phyloP scores from a whole-genome alignment of 2,888 invertebrate species.

The Acleris cristana region DNA sequence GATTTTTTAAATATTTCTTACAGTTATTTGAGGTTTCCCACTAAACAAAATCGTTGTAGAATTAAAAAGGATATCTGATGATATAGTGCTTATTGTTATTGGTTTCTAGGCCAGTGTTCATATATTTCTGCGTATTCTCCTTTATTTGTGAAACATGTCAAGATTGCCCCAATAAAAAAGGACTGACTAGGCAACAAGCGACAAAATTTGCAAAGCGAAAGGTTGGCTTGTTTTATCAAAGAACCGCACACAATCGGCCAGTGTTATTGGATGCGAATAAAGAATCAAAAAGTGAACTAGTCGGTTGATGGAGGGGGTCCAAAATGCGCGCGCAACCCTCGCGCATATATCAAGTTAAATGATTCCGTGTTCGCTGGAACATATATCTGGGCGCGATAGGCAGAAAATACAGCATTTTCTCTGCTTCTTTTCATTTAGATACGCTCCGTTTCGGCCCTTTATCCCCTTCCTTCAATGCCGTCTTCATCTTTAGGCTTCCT shows the following conservation, averaged over 20 bases:
- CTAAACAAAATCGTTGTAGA: too few species aligned
- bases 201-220: too few species aligned
- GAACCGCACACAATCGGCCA: neutral
- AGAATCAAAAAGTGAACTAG: slow-evolving; percentile 19
- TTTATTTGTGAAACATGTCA: too few species aligned
- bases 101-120: too few species aligned
- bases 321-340: slow-evolving; percentile 43
- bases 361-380: slow-evolving; percentile 50
- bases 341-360: slow-evolving; percentile 61
- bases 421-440: slow-evolving; percentile 64
- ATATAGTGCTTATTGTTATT: too few species aligned
- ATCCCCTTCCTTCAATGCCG: slow-evolving; percentile 59
- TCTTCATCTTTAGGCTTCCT: slow-evolving; percentile 57
- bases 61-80: too few species aligned
- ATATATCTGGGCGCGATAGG: slow-evolving; percentile 60
- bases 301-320: slow-evolving; percentile 37
- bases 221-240: too few species aligned
- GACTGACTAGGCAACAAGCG: too few species aligned
- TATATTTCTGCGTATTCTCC: too few species aligned
- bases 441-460: slow-evolving; percentile 56
- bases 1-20: too few species aligned
- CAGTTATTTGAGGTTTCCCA: too few species aligned
- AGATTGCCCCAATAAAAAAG: too few species aligned
- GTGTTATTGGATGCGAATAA: neutral
- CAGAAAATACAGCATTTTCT: slow-evolving; percentile 55